phyloP scores from a whole-genome alignment of 2,797 vertebrate species.

The Pipistrellus nathusii region DNA sequence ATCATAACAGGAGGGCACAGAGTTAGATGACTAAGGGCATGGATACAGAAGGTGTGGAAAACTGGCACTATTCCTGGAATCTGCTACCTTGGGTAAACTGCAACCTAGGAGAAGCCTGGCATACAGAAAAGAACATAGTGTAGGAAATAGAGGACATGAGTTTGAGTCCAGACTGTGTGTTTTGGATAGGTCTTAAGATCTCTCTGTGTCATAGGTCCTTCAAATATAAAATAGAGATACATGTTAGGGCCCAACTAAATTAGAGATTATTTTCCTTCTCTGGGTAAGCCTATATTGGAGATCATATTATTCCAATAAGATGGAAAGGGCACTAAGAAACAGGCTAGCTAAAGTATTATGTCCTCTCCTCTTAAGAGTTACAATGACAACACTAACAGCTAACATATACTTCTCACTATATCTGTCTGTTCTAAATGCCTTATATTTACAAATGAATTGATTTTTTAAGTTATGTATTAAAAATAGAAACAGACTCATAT shows the following conservation, averaged over 20 bases:
- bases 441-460: background rate
- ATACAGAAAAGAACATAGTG: background rate
- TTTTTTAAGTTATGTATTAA: background rate
- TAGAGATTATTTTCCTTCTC: background rate
- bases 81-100: background rate
- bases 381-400: background rate
- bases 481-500: background rate
- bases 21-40: background rate
- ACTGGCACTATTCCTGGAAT: background rate
- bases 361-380: background rate
- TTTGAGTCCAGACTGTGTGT: background rate
- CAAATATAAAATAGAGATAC: background rate
- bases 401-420: background rate
- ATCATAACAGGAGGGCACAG: background rate
- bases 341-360: background rate
- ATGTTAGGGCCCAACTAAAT: no score
- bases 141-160: background rate
- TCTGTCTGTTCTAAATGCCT: background rate
- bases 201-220: background rate
- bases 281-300: background rate
- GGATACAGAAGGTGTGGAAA: background rate
- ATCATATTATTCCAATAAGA: background rate
- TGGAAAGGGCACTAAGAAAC: background rate
- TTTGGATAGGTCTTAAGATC: background rate
- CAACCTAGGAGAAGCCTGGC: background rate